A percentile compares a stretch with the other conserved stretches of the same genome.
Conservation (phyloP, 2,888 invertebrate species). For the Eupithecia pulchellata region DNA sequence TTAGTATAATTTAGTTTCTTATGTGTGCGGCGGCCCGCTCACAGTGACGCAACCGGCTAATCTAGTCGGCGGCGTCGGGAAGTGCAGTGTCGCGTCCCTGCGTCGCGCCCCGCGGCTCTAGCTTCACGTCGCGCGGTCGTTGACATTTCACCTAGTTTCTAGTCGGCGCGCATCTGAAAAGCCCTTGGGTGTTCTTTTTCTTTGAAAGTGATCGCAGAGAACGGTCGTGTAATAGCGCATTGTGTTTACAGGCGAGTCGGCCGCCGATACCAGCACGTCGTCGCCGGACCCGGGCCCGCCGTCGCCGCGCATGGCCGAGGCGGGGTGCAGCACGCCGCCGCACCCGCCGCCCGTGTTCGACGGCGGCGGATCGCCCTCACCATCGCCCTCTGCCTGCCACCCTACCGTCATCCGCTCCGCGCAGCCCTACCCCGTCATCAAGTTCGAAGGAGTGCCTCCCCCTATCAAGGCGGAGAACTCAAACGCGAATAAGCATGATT, state of each 20-base stretch:
- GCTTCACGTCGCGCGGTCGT: slow-evolving; percentile 80
- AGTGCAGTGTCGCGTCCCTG: slow-evolving; percentile 85
- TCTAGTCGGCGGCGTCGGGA: slow-evolving; percentile 85
- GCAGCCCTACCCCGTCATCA: slow-evolving; percentile 86
- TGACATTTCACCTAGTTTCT: slow-evolving; percentile 85
- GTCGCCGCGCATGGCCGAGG: slow-evolving; percentile 91
- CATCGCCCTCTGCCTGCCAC: slow-evolving; percentile 73
- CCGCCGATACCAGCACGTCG: slow-evolving; percentile 96
- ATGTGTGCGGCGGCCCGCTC: slow-evolving; percentile 62
- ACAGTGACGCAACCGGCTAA: slow-evolving; percentile 84
- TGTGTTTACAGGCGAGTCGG: slow-evolving; percentile 91
- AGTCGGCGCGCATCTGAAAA: slow-evolving; percentile 77
- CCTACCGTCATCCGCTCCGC: slow-evolving; percentile 85
- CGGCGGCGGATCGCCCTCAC: slow-evolving; percentile 78
- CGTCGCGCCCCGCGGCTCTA: slow-evolving; percentile 76
- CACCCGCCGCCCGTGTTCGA: slow-evolving; percentile 84
- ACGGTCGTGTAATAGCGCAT: slow-evolving; percentile 65
- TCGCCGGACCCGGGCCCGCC: slow-evolving; percentile 95
- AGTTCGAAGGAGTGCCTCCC: slow-evolving; percentile 82
- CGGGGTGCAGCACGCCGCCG: slow-evolving; percentile 87
- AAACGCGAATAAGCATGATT: slow-evolving; percentile 65
- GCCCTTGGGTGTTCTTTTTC: slow-evolving; percentile 73
- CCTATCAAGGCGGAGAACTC: slow-evolving; percentile 69
- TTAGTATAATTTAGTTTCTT: slow-evolving; percentile 62
- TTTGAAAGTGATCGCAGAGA: slow-evolving; percentile 55